A percentile compares a stretch with the other conserved stretches of the same genome.
Conservation (phyloP, 2,888 invertebrate genomes). For the Podotricha telesiphe region DNA sequence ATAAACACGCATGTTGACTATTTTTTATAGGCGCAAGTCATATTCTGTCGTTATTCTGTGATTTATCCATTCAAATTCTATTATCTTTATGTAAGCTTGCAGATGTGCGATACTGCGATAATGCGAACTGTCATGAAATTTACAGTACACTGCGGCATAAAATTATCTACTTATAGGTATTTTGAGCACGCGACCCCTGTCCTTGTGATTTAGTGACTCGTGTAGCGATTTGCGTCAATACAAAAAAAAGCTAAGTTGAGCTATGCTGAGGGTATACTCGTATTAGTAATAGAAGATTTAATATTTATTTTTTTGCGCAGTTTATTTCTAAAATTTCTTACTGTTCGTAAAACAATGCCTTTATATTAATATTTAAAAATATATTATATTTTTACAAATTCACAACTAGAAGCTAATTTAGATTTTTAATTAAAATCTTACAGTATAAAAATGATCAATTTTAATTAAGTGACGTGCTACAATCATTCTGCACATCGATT, state of each 20-base stretch:
- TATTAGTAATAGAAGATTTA: not conserved
- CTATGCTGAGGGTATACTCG: not conserved
- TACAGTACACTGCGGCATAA: constrained; percentile 45
- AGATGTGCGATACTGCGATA: constrained; percentile 35
- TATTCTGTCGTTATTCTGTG: not conserved
- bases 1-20: not conserved
- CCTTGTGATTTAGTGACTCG: constrained; percentile 45
- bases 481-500: constrained; percentile 36
- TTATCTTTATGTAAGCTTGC: constrained; percentile 32
- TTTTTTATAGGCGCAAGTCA: constrained; percentile 11
- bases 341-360: not conserved
- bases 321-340: constrained; percentile 15
- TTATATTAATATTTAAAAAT: no score
- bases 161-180: constrained; percentile 41
- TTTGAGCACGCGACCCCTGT: constrained; percentile 46
- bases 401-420: no score
- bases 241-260: no score
- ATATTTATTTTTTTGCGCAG: not conserved
- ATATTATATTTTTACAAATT: no score
- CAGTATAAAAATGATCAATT: not conserved
- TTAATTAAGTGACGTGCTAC: not conserved
- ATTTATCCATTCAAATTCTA: constrained; percentile 20
- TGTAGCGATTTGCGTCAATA: constrained; percentile 30
- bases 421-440: not conserved
- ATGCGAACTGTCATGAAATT: constrained; percentile 45